Evolutionary conservation across 2,888 invertebrate species (phyloP).

Genomic region (Ptycholaimellus sp.): DNA sequence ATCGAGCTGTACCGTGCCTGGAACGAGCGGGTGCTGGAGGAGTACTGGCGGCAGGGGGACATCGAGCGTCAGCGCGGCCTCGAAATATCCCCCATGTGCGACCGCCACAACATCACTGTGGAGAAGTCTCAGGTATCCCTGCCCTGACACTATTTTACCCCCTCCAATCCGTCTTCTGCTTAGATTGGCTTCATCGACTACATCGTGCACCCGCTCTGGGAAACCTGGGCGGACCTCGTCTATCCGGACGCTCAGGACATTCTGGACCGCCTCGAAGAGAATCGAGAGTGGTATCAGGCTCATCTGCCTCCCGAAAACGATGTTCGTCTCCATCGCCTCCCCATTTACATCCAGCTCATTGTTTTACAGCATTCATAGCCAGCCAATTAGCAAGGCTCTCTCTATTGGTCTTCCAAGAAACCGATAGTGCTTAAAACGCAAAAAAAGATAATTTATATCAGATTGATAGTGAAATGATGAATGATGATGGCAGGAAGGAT

Average conservation of each 20-base stretch:
- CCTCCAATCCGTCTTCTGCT: not conserved
- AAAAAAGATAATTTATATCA: too few relatives aligned
- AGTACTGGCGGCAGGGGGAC: slow-evolving; percentile 95
- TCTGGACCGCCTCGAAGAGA: slow-evolving; percentile 85
- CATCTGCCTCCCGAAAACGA: too few relatives aligned
- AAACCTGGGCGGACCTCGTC: slow-evolving; percentile 96
- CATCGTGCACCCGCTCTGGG: slow-evolving; percentile 97
- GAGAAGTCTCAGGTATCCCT: slow-evolving; percentile 65
- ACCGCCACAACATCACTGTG: slow-evolving; percentile 77
- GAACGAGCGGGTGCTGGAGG: slow-evolving; percentile 86
- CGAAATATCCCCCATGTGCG: slow-evolving; percentile 98
- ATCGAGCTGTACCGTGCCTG: slow-evolving; percentile 70
- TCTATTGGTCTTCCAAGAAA: too few relatives aligned
- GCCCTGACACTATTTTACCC: not conserved
- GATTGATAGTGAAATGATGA: too few relatives aligned
- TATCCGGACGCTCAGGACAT: slow-evolving; percentile 97
- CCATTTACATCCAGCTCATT: too few relatives aligned
- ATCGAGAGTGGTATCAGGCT: slow-evolving; percentile 77
- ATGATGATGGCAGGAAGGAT: too few relatives aligned
- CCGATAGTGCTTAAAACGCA: too few relatives aligned
- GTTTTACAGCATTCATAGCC: too few relatives aligned
- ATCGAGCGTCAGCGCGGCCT: slow-evolving; percentile 75
- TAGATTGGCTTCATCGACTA: slow-evolving; percentile 95
- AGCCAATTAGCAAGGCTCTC: too few relatives aligned
- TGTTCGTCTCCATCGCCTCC: too few relatives aligned